phyloP scores from a whole-genome alignment of 2,888 invertebrate species.

The Chrysotoxum bicinctum region DNA sequence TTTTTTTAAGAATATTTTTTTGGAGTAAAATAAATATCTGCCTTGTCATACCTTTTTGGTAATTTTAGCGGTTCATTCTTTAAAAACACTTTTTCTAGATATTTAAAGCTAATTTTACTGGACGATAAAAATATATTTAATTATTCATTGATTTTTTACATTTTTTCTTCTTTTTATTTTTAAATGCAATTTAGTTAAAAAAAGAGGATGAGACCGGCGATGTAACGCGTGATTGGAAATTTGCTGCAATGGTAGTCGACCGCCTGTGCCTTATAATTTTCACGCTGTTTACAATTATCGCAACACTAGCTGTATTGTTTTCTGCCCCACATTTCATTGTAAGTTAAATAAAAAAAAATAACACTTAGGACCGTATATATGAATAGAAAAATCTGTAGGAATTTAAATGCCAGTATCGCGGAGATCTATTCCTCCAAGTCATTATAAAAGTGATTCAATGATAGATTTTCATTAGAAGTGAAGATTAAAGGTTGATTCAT shows the following conservation, averaged over 20 bases:
- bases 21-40: too few relatives aligned
- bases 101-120: too few relatives aligned
- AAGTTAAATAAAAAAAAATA: conserved; percentile 75
- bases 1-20: too few relatives aligned
- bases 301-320: conserved; percentile 97
- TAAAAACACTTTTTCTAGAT: too few relatives aligned
- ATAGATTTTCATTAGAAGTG: too few relatives aligned
- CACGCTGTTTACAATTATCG: conserved; percentile 98
- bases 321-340: conserved; percentile 98
- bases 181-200: conserved; percentile 85
- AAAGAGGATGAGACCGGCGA: conserved; percentile 96
- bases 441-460: too few relatives aligned
- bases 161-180: background rate
- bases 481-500: too few relatives aligned
- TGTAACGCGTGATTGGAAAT: conserved; percentile 98
- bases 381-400: background rate
- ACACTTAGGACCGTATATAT: background rate
- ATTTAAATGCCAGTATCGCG: background rate
- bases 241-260: conserved; percentile 99
- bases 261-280: conserved; percentile 99
- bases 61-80: too few relatives aligned
- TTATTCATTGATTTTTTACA: background rate
- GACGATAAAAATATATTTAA: too few relatives aligned
- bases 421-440: too few relatives aligned
- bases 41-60: too few relatives aligned